Percentiles rank a stretch among this genome's conserved stretches.
These are phyloP conservation scores for Gerris buenoi DNA, from an alignment of 1,140 invertebrate species.

Conservation along the genomic window DNA sequence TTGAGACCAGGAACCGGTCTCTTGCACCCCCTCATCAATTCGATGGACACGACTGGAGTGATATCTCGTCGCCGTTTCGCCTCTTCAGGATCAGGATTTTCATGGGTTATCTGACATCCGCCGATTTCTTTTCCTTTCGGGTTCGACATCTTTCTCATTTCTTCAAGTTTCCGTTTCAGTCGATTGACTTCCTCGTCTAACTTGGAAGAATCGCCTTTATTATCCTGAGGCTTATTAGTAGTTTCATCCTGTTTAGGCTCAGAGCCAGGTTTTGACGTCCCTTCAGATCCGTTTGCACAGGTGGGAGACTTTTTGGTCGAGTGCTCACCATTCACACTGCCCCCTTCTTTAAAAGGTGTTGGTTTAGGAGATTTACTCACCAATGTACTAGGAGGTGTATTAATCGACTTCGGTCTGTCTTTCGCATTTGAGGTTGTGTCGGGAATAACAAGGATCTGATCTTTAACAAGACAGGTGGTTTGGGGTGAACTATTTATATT, in stretches of 20 bases:
- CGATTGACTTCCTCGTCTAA: conserved; percentile 13
- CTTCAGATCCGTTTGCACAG: too few relatives aligned
- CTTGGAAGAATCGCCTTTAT: not conserved
- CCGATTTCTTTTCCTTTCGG: conserved; percentile 6
- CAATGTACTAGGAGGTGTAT: too few relatives aligned
- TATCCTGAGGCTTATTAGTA: not conserved
- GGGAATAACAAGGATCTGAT: not conserved
- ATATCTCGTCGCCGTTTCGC: conserved; percentile 20
- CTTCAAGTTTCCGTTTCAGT: conserved; percentile 19
- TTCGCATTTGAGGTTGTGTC: not conserved
- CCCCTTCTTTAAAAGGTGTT: too few relatives aligned
- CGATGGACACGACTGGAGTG: conserved; percentile 23
- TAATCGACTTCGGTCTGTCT: too few relatives aligned
- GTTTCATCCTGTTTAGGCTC: too few relatives aligned
- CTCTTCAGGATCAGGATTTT: conserved; percentile 15
- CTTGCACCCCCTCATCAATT: conserved; percentile 18
- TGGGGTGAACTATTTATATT: not conserved
- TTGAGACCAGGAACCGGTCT: conserved; percentile 14
- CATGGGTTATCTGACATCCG: conserved; percentile 15
- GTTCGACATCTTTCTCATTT: conserved; percentile 9
- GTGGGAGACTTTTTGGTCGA: too few relatives aligned
- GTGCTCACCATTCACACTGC: too few relatives aligned
- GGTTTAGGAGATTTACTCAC: too few relatives aligned
- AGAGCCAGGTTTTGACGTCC: too few relatives aligned
- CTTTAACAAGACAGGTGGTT: not conserved